Base-by-base conservation (phyloP, 2,797 vertebrate species). In the Toxotes lorentzi region DNA sequence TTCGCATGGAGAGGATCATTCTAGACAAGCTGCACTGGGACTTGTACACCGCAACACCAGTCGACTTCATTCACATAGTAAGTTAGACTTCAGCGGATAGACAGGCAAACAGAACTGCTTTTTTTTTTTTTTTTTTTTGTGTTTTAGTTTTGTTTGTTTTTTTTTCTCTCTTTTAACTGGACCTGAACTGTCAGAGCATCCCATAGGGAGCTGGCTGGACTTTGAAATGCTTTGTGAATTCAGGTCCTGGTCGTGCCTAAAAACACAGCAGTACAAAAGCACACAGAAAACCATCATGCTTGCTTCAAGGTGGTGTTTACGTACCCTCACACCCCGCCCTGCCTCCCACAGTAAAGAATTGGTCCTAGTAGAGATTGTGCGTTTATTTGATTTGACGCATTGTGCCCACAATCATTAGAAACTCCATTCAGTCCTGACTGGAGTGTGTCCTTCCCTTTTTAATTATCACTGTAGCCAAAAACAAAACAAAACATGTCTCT, bases 21-120 rank as follows among this genome's bases (percentile, higher is more conserved):
- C 95, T 96, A 62, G 95, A 95, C 91, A 97, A 96, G 91, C 95
- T 97, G 93, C 95, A 96, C 74, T 96, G 95, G 96, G 96, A 97
- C 88, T 92, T 97, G 90, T 96, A 95, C 92, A 95, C 89, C 1
- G 95, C 95, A 53, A 97, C 95, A 68, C 93, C 95, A 2, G 90
- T 97, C 75, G 97, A 96, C 91, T 98, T 98, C 91, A 81, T 96
- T 93, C 94, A 96, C 94, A 96, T 95, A 23, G 94, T 97, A 94
- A 97, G 96, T 95, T 73, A 35, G 88, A 81, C 45, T 68, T 76
- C 63, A 77, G 73, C 84, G 73, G 67, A 80, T 7, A 51, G 68
- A 87, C 77, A 67, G 9, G 72, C 60, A 74, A 84, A 80, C 75
- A 12, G 3, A 21, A 24, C 13, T 50, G 21, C 4, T 17, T 60